These are phyloP conservation scores for Lithobates sylvaticus DNA, from an alignment of 2,797 vertebrate species.

Conservation along the genomic window DNA sequence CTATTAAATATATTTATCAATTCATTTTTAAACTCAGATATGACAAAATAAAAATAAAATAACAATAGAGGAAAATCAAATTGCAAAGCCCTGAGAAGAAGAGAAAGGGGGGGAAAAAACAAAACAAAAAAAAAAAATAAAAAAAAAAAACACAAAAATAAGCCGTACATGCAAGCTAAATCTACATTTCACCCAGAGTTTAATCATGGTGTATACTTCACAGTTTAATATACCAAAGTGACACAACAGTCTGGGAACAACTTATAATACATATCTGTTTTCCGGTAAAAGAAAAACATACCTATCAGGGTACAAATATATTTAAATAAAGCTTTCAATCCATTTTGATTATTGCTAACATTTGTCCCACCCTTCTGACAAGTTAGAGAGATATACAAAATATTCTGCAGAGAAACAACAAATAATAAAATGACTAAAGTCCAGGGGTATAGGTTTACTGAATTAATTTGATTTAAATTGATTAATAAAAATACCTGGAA, in stretches of 20 bases:
- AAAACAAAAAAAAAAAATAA: no score
- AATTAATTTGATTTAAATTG: conserved; percentile 58
- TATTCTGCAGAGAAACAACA: conserved; percentile 47
- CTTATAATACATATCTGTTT: conserved; percentile 75
- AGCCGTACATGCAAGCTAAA: conserved; percentile 94
- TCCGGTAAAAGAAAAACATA: conserved; percentile 76
- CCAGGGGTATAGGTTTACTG: conserved; percentile 62
- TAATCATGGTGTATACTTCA: conserved; percentile 92
- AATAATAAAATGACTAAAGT: conserved; percentile 67
- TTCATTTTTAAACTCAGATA: conserved; percentile 82
- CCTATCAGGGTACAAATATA: conserved; percentile 82
- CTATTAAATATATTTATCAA: conserved; percentile 74
- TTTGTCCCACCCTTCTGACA: conserved; percentile 74
- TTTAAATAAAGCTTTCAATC: conserved; percentile 95
- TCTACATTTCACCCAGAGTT: conserved; percentile 95
- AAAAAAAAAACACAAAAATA: conserved; percentile 77
- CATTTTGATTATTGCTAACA: conserved; percentile 89
- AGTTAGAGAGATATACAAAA: conserved; percentile 73
- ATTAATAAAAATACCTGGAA: conserved; percentile 67
- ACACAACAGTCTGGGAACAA: conserved; percentile 68
- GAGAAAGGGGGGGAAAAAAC: conserved; percentile 43
- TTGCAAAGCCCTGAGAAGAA: conserved; percentile 94
- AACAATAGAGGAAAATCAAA: conserved; percentile 74
- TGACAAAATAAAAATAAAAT: conserved; percentile 73
- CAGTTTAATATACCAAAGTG: conserved; percentile 86